Base-by-base conservation (phyloP, 1,140 invertebrate genomes). In the Aphis gossypii region DNA sequence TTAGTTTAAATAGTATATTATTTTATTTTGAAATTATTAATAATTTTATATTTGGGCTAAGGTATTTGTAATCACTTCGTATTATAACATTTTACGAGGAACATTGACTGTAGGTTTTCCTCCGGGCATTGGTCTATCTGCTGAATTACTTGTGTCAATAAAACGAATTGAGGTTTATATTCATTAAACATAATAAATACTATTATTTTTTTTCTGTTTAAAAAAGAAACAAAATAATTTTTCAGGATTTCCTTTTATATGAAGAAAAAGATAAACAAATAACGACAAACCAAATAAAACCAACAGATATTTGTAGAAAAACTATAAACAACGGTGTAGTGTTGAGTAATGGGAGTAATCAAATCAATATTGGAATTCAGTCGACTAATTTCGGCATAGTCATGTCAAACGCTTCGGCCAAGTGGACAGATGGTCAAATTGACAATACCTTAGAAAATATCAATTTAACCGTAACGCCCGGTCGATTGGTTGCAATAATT, bases 81-180 rank as follows among this genome's bases (percentile, higher is more conserved):
- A 97, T 94, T 98, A 97, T 94, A 97, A 97, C 93, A 96, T 97
- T 94, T 95, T 98, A 21, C 96, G 97, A 54, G 96, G 96, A 94
- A 97, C 97, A 0, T 96, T 98, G 95, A 97, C 97, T 0, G 96
- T 97, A 35, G 97, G 97, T 94, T 96, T 98, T 94, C 97, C 97
- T 0, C 95, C 97, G 94, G 96, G 97, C 30, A 96, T 97, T 94
- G 95, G 95, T 0, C 95, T 96, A 94, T 87, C 96, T 23, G 96
- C 96, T 0, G 96, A 97, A 94, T 96, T 96, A 2, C 95, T 96
- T 82, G 96, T 97, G 0, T 97, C 97, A 23, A 96, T 97, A 3
- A 96, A 96, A 94, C 96, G 97, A 94, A 96, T 97, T 35, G 94
- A 95, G 94, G 95, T 95, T 93, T 14, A 14, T 11, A 46, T 86